Evolutionary conservation across 2,113 vertebrate genomes (phyloP).

Genomic region (Spermophilus dauricus): DNA sequence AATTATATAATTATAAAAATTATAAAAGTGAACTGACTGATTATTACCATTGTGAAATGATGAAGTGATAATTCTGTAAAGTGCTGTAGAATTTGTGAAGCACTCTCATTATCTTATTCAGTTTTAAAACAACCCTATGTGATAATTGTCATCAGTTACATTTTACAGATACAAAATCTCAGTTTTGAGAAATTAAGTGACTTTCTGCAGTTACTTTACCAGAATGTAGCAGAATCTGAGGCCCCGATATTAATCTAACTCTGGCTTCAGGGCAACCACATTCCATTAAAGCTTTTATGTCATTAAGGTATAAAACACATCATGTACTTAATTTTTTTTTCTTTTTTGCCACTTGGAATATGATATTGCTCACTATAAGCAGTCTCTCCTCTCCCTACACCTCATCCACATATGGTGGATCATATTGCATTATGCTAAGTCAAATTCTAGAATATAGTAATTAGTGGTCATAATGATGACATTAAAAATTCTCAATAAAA

Average conservation of each 20-base stretch:
- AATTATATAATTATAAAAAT: slow-evolving; percentile 1
- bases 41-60: background rate
- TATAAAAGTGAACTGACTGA: background rate
- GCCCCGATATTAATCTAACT: background rate
- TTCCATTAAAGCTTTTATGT: background rate
- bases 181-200: background rate
- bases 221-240: background rate
- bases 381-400: background rate
- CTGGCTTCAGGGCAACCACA: background rate
- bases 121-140: background rate
- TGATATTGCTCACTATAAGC: background rate
- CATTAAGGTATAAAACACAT: background rate
- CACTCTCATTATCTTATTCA: background rate
- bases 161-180: background rate
- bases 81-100: background rate
- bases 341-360: background rate
- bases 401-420: background rate
- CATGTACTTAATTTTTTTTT: background rate
- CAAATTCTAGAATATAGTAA: background rate
- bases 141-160: background rate
- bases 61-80: background rate
- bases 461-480: background rate
- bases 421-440: background rate
- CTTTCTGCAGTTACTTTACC: background rate
- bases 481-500: background rate